Percentiles rank a stretch among this genome's conserved stretches.
phyloP scores from a whole-genome alignment of 2,888 invertebrate genomes.

The Kryphioiulus occultus region DNA sequence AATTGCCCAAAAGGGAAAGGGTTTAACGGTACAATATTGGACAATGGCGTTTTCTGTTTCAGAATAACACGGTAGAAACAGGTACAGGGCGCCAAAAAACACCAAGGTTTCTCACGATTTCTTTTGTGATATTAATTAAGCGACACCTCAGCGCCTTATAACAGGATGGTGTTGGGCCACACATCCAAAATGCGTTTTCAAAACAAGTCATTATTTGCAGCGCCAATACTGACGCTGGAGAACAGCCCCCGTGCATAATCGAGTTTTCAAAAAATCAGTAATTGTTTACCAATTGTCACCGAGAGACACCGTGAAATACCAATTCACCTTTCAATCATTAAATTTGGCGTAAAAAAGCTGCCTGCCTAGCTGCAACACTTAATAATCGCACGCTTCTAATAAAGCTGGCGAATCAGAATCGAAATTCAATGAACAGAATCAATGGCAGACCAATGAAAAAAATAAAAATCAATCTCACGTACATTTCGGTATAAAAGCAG shows the following conservation, averaged over 20 bases:
- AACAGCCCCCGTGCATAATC: neutral
- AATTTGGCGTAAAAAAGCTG: neutral
- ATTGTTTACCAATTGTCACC: slow-evolving; percentile 42
- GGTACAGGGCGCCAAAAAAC: neutral
- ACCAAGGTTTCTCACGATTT: slow-evolving; percentile 39
- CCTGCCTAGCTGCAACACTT: neutral
- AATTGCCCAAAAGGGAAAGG: neutral
- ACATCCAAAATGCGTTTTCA: neutral
- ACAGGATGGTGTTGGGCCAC: neutral
- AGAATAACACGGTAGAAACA: neutral
- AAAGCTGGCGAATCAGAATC: neutral
- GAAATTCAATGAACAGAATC: slow-evolving; percentile 10
- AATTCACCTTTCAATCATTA: slow-evolving; percentile 42
- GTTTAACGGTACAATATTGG: neutral
- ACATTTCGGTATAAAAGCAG: neutral
- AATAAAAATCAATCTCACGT: neutral
- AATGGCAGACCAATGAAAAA: neutral
- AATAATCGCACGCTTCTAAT: slow-evolving; percentile 17
- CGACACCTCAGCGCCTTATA: neutral
- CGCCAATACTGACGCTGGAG: neutral
- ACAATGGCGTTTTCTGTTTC: neutral
- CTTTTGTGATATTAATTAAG: slow-evolving; percentile 24
- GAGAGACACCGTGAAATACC: slow-evolving; percentile 37
- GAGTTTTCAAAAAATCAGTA: slow-evolving; percentile 11
- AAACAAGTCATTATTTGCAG: neutral